These are phyloP conservation scores for Geotrypetes seraphini DNA, from an alignment of 2,797 vertebrate genomes.

Conservation along the genomic window DNA sequence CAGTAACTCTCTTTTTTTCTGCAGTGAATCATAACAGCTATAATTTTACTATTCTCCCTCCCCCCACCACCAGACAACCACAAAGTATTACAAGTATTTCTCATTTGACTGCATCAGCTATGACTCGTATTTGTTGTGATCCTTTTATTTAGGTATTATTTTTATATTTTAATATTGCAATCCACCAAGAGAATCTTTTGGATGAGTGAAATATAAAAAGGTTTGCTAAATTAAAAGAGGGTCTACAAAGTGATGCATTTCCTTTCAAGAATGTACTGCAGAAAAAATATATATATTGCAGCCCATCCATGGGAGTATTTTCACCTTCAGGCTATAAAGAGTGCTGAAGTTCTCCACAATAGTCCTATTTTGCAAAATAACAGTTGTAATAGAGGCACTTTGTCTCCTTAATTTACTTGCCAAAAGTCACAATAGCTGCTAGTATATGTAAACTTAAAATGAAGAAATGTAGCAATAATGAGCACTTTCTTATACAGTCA, in stretches of 20 bases:
- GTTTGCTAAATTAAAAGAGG: too few relatives aligned
- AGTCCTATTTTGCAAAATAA: conserved; percentile 45
- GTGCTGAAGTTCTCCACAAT: conserved; percentile 45
- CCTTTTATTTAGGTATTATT: too few relatives aligned
- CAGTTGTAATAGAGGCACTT: conserved; percentile 44
- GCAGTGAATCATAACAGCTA: too few relatives aligned
- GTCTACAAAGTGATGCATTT: conserved; percentile 6
- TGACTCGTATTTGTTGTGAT: too few relatives aligned
- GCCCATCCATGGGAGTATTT: conserved; percentile 13
- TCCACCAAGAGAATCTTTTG: too few relatives aligned
- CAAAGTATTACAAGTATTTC: too few relatives aligned
- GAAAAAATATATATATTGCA: conserved; percentile 24
- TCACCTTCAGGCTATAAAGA: conserved; percentile 30
- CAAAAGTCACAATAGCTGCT: conserved; percentile 26
- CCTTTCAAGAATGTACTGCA: conserved; percentile 34
- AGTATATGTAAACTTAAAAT: conserved; percentile 44
- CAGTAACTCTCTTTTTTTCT: too few relatives aligned
- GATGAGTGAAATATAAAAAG: too few relatives aligned
- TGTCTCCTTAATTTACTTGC: conserved; percentile 38
- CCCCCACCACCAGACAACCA: too few relatives aligned
- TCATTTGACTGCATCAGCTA: background rate
- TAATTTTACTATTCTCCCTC: too few relatives aligned
- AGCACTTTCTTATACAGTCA: conserved; percentile 39
- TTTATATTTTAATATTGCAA: too few relatives aligned
- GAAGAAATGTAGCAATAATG: conserved; percentile 46